phyloP scores from a whole-genome alignment of 1,140 invertebrate genomes.

The Papilio aristodemus region DNA sequence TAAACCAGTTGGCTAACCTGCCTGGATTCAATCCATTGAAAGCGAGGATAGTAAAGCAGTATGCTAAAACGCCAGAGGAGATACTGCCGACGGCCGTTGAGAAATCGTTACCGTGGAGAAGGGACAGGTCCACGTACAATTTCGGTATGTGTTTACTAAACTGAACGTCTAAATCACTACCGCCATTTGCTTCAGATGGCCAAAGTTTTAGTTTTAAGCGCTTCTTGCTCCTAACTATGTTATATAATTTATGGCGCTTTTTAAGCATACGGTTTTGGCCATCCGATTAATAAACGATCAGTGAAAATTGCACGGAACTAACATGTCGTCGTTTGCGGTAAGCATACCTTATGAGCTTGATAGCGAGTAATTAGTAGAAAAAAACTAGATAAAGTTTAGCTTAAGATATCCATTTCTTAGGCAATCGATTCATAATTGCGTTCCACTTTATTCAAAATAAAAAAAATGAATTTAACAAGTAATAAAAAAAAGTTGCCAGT shows the following conservation, averaged over 20 bases:
- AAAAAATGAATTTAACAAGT: too few species aligned
- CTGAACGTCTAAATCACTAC: conserved; percentile 29
- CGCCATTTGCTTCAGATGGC: conserved; percentile 21
- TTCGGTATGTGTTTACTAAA: conserved; percentile 73
- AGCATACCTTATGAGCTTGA: conserved; percentile 24
- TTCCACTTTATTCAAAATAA: background rate
- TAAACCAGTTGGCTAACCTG: conserved; percentile 84
- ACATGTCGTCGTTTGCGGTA: conserved; percentile 24
- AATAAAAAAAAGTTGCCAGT: background rate
- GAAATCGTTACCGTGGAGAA: conserved; percentile 87
- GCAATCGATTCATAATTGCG: background rate
- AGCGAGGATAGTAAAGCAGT: conserved; percentile 84
- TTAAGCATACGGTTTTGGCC: conserved; percentile 29
- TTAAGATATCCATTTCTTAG: conserved; percentile 1
- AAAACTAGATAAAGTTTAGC: background rate
- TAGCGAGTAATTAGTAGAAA: conserved; percentile 10
- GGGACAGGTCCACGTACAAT: conserved; percentile 83
- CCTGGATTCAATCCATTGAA: conserved; percentile 84
- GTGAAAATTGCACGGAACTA: conserved; percentile 10
- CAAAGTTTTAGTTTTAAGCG: conserved; percentile 20
- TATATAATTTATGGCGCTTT: conserved; percentile 25
- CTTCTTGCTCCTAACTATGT: conserved; percentile 9
- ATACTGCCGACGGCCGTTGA: conserved; percentile 86
- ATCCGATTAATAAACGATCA: conserved; percentile 14
- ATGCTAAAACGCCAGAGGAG: conserved; percentile 81